A percentile compares a stretch with the other conserved stretches of the same genome.
phyloP scores from a whole-genome alignment of 2,888 invertebrate species.

The Drosophila rubida region DNA sequence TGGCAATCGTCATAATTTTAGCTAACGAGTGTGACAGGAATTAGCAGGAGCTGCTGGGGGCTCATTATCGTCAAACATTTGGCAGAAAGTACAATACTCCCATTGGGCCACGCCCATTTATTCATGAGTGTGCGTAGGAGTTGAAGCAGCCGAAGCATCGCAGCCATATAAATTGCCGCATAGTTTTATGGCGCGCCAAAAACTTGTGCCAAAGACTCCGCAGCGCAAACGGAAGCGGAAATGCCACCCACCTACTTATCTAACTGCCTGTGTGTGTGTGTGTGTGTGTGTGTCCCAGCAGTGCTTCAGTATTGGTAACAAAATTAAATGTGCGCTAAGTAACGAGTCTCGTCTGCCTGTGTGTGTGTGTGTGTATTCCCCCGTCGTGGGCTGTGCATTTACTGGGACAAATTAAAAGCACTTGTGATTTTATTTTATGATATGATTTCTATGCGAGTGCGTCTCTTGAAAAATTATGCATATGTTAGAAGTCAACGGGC shows the following conservation, averaged over 20 bases:
- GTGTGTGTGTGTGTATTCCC: constrained; percentile 1
- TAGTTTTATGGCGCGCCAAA: constrained; percentile 69
- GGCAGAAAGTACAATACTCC: constrained; percentile 16
- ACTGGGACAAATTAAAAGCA: constrained; percentile 77
- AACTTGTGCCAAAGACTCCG: constrained; percentile 50
- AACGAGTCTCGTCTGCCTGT: constrained; percentile 55
- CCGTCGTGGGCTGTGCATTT: constrained; percentile 50
- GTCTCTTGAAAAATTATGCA: constrained; percentile 77
- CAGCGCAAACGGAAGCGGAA: constrained; percentile 16
- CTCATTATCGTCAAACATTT: constrained; percentile 61
- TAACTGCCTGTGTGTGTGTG: constrained; percentile 11
- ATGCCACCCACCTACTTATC: constrained; percentile 29
- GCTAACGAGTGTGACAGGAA: not conserved
- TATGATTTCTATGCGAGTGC: constrained; percentile 59
- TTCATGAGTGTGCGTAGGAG: constrained; percentile 39
- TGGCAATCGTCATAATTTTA: constrained; percentile 12
- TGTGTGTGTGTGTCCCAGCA: constrained; percentile 14
- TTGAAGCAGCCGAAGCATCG: constrained; percentile 52
- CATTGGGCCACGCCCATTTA: constrained; percentile 32
- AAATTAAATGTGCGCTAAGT: constrained; percentile 78
- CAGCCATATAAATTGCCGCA: constrained; percentile 74
- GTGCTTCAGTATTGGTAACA: constrained; percentile 65
- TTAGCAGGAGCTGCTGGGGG: not conserved
- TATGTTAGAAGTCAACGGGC: constrained; percentile 75
- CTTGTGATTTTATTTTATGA: constrained; percentile 78